Evolutionary conservation across 2,888 invertebrate species (phyloP).

Genomic region (Crocallis elinguaria): DNA sequence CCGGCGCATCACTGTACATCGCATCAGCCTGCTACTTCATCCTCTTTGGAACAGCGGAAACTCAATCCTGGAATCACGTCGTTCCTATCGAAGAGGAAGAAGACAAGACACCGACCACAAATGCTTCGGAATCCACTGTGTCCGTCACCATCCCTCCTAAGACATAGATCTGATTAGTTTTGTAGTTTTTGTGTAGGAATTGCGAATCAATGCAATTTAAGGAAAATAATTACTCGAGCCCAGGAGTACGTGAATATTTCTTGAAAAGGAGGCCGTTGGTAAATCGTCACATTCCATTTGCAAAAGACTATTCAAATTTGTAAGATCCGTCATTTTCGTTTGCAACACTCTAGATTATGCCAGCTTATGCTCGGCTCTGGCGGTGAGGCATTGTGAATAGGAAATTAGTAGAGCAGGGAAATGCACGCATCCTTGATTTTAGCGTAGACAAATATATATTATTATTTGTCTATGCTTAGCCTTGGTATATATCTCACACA

Average conservation of each 20-base stretch:
- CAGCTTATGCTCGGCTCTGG: no score
- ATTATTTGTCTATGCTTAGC: no score
- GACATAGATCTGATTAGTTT: conserved; percentile 47
- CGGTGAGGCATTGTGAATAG: no score
- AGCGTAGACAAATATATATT: no score
- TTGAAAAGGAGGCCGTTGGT: background rate
- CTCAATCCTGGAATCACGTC: conserved; percentile 89
- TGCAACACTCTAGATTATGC: no score
- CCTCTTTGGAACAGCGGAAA: conserved; percentile 88
- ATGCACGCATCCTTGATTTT: no score
- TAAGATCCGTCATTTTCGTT: no score
- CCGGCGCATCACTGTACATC: conserved; percentile 89
- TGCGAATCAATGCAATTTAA: conserved; percentile 27
- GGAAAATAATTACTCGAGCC: conserved; percentile 30
- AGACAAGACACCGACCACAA: conserved; percentile 60
- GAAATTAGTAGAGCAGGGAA: no score
- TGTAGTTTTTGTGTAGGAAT: conserved; percentile 2
- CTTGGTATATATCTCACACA: no score
- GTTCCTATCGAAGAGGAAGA: conserved; percentile 58
- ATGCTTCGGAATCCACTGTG: conserved; percentile 56
- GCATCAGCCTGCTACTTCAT: conserved; percentile 88
- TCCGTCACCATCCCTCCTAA: conserved; percentile 67
- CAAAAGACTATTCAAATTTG: no score
- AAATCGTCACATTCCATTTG: background rate
- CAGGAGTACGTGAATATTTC: conserved; percentile 21